Conservation (phyloP, 2,797 vertebrate genomes). For the Xenops minutus region DNA sequence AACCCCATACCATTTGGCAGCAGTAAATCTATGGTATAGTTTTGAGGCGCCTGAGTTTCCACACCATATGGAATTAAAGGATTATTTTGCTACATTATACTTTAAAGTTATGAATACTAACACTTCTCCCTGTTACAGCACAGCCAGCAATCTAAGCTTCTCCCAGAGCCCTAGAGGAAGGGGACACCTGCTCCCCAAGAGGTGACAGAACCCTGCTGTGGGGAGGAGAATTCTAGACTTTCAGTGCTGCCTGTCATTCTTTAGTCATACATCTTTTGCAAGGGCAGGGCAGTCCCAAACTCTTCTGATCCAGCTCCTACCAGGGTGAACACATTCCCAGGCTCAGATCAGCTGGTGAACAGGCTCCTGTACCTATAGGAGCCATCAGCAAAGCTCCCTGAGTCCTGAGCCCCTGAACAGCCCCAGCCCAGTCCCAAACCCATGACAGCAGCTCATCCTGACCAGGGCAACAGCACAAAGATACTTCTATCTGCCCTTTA, state of each 20-base stretch:
- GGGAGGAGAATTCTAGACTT: background rate
- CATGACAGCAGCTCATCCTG: accelerated
- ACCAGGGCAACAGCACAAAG: too few relatives aligned
- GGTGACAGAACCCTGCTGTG: background rate
- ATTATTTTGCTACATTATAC: conserved; percentile 50
- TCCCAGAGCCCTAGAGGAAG: background rate
- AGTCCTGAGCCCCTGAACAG: background rate
- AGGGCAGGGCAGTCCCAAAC: background rate
- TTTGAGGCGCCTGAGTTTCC: background rate
- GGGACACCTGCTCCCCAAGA: background rate
- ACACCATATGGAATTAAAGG: conserved; percentile 47
- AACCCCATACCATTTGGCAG: conserved; percentile 32
- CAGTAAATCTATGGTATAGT: background rate
- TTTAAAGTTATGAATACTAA: conserved; percentile 18
- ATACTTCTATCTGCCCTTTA: background rate
- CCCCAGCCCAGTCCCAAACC: background rate
- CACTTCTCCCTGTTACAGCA: background rate
- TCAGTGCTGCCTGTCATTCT: background rate
- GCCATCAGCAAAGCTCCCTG: too few relatives aligned
- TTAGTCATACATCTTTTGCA: background rate
- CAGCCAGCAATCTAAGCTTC: conserved; percentile 2
- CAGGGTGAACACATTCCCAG: background rate
- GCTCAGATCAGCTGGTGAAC: background rate
- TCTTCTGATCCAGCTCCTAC: background rate
- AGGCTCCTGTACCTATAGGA: background rate